phyloP scores from a whole-genome alignment of 2,113 vertebrate species.

The Rhabdornis inornatus region DNA sequence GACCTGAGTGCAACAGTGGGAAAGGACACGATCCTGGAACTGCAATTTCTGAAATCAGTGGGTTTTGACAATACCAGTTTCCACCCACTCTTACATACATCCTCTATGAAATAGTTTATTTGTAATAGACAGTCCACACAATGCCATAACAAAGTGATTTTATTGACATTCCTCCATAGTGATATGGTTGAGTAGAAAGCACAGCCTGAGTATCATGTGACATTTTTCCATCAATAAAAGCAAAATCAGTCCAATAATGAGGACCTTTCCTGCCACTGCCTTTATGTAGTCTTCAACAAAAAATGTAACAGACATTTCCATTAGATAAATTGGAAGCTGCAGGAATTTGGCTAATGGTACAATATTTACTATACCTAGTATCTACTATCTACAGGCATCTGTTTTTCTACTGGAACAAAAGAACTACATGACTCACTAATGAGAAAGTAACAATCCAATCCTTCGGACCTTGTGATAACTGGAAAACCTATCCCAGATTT shows the following conservation, averaged over 20 bases:
- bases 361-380: conserved; percentile 68
- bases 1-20: not conserved
- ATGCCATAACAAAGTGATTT: conserved; percentile 85
- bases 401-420: conserved; percentile 67
- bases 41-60: not conserved
- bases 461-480: conserved; percentile 58
- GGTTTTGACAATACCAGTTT: not conserved
- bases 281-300: conserved; percentile 71
- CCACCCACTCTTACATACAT: not conserved
- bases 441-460: conserved; percentile 68
- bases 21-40: not conserved
- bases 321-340: conserved; percentile 70
- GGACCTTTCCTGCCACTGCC: conserved; percentile 72
- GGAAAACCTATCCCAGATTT: conserved; percentile 57
- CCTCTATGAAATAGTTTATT: not conserved
- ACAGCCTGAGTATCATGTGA: conserved; percentile 84
- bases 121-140: conserved; percentile 65
- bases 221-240: conserved; percentile 74
- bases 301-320: conserved; percentile 62
- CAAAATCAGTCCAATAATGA: conserved; percentile 73
- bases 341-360: conserved; percentile 71
- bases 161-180: conserved; percentile 88
- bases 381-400: conserved; percentile 69
- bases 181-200: conserved; percentile 80
- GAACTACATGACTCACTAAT: conserved; percentile 67